A percentile compares a stretch with the other conserved stretches of the same genome.
phyloP scores from a whole-genome alignment of 2,113 vertebrate species.

The Paramisgurnus dabryanus region DNA sequence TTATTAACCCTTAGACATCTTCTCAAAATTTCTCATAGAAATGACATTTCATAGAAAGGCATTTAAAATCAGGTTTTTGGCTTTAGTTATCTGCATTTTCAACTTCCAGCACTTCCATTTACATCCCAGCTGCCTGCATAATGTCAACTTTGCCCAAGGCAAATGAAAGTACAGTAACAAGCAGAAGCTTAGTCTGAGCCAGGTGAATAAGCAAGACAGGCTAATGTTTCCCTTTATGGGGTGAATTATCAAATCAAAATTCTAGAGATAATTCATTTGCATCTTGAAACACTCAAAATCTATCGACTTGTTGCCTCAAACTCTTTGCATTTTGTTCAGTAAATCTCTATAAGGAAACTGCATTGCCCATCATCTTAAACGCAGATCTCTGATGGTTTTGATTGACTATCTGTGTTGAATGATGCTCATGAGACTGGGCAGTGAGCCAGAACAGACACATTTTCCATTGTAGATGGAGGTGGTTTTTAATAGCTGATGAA shows the following conservation, averaged over 20 bases:
- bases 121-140: slow-evolving; percentile 18
- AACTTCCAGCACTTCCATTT: background rate
- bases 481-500: slow-evolving; percentile 35
- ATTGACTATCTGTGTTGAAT: slow-evolving; percentile 30
- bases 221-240: background rate
- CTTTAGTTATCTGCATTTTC: background rate
- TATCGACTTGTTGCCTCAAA: background rate
- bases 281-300: background rate
- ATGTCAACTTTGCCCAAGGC: background rate
- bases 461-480: slow-evolving; percentile 7
- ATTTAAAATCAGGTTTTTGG: background rate
- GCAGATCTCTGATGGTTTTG: background rate
- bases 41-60: too few relatives aligned
- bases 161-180: background rate
- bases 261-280: background rate
- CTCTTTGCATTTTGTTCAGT: background rate
- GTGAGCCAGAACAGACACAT: slow-evolving; percentile 17
- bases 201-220: background rate
- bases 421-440: slow-evolving; percentile 18
- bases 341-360: slow-evolving; percentile 5
- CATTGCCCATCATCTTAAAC: background rate
- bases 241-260: slow-evolving; percentile 11
- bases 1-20: too few relatives aligned
- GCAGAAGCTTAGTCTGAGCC: slow-evolving; percentile 13
- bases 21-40: too few relatives aligned